Conservation (phyloP, 2,888 invertebrate species). For the Troides aeacus region DNA sequence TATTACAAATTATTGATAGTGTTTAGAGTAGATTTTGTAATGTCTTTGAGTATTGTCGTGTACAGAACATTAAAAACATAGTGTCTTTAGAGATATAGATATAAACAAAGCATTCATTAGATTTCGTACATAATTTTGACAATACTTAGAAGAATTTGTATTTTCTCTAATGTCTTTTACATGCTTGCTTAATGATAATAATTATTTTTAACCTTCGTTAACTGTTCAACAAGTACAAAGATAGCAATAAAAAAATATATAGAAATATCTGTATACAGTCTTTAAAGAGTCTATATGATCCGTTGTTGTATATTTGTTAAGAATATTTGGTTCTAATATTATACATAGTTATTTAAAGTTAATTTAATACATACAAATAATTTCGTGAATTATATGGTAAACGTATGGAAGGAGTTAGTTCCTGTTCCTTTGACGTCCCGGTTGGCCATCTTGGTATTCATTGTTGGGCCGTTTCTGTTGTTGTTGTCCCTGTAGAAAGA, state of each 20-base stretch:
- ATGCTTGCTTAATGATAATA: too few species aligned
- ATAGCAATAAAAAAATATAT: background rate
- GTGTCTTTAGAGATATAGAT: too few species aligned
- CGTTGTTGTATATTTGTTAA: background rate
- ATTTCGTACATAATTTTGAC: too few species aligned
- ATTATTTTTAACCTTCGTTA: too few species aligned
- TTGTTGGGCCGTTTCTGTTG: slow-evolving; percentile 49
- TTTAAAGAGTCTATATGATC: background rate
- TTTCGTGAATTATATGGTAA: slow-evolving; percentile 7
- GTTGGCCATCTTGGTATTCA: slow-evolving; percentile 50
- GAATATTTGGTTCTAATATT: background rate
- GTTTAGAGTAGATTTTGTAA: background rate
- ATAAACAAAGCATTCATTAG: too few species aligned
- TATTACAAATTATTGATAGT: background rate
- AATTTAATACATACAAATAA: background rate
- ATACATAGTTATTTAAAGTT: background rate
- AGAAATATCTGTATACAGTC: background rate
- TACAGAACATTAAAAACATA: too few species aligned
- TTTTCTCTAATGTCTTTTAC: too few species aligned
- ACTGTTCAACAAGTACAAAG: too few species aligned
- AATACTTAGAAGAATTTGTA: too few species aligned
- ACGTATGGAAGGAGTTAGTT: slow-evolving; percentile 45
- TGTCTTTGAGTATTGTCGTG: too few species aligned
- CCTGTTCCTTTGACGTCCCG: slow-evolving; percentile 55
- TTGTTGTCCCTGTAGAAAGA: slow-evolving; percentile 46